Percentiles rank a stretch among this genome's conserved stretches.
phyloP scores from a whole-genome alignment of 2,797 vertebrate genomes.

The Ibycter americanus region DNA sequence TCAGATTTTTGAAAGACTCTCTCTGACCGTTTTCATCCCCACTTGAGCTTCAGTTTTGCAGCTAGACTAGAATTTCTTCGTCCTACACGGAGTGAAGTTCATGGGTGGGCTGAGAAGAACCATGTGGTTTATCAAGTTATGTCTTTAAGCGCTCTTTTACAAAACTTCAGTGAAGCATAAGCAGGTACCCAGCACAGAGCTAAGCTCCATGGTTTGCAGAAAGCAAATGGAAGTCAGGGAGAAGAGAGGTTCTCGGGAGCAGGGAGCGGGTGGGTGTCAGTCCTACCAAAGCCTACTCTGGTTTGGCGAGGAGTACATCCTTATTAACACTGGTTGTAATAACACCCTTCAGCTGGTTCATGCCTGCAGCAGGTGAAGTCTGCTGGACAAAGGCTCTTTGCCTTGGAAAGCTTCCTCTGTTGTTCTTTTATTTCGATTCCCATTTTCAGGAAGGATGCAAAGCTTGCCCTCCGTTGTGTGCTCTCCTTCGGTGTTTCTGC shows the following conservation, averaged over 20 bases:
- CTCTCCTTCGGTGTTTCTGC: not conserved
- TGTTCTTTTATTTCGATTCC: not conserved
- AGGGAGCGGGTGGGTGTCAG: not conserved
- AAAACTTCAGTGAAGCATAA: not conserved
- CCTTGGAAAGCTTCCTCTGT: not conserved
- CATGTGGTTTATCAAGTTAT: not conserved
- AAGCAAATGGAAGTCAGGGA: not conserved
- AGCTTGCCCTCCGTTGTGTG: not conserved
- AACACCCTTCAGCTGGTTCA: not conserved
- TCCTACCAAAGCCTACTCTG: not conserved
- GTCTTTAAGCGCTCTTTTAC: not conserved
- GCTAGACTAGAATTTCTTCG: not conserved
- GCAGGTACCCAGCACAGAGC: not conserved
- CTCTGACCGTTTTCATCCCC: not conserved
- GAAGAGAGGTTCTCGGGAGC: not conserved
- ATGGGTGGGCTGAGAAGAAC: not conserved
- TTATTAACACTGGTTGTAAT: not conserved
- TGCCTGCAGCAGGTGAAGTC: conserved; percentile 7
- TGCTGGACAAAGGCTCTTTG: not conserved
- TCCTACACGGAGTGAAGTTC: not conserved
- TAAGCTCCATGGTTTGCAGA: not conserved
- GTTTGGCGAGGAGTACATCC: not conserved
- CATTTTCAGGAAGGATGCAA: conserved; percentile 2
- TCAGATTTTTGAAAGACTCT: not conserved
- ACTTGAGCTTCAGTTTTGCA: not conserved